Evolutionary conservation across 2,113 vertebrate species (phyloP), one percentile per base, ranked within the genome.

Genomic region (Pleuronectes platessa): DNA sequence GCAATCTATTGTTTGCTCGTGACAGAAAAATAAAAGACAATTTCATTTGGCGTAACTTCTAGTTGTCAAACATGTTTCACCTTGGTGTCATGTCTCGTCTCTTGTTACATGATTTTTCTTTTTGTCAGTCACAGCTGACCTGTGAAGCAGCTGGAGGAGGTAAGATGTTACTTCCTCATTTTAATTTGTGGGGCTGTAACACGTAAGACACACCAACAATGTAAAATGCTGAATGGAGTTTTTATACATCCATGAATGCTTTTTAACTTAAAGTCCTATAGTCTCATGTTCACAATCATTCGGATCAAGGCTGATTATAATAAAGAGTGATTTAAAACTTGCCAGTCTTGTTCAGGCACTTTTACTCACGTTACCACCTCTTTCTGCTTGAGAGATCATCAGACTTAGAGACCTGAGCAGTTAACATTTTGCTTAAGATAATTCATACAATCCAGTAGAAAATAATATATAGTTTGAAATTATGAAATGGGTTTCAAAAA

Each of bases 151-250:
- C 51, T 76, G n/a, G 13, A 47, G 4, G 45, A 45, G 27, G 17
- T 59, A 14, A 15, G 40, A 11, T 47, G 2, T 1, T 14, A 58
- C 84, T 84, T 88, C 86, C 78, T 82, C 74, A 59, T 85, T 80
- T 85, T 56, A 31, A 4, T 54, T 27, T 45, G 31, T 45, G 35
- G 20, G 42, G 53, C 45, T 31, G 11, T 27, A 18, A 74, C 8
- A 45, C 31, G 10, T 14, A 1, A 53, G 6, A 54, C 10, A 37
- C 5, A n/a, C 20, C 21, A 20, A 4, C 4, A 31, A n/a, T 62
- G 18, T 7, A 18, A 14, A 49, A 24, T 54, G 18, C 20, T 24
- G 1, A 55, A 21, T 55, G 53, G 20, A 21, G n/a, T 21, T 31
- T 31, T 55, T 9, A 60, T 20, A 13, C 26, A 21, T 55, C 0